Base-by-base conservation (phyloP, 2,797 vertebrate genomes). In the Dendrocincla fuliginosa region DNA sequence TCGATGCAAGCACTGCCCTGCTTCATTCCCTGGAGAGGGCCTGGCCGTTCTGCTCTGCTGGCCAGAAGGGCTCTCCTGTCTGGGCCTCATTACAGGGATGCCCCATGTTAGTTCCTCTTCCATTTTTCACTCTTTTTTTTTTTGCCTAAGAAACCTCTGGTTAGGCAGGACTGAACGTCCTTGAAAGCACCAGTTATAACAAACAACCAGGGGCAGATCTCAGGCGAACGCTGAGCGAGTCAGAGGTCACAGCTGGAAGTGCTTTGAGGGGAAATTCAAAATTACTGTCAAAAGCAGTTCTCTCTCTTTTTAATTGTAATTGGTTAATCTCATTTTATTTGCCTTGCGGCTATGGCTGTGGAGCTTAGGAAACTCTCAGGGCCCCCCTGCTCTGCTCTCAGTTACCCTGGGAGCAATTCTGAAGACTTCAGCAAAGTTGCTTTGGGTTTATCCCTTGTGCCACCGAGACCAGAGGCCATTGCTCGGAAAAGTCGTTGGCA, bases 221-320 rank as follows among this genome's bases (percentile, higher is more conserved):
- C 87, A 50, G 75, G 84, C 78, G 10, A 80, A 30, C 0, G 6
- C 89, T 64, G 81, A 2, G 0, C 44, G 3, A 95, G 96, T 92
- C 93, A 78, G 93, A 92, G 97, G 96, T 95, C 96, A 95, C 97
- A 98, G 97, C 96, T 98, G 97, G 96, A 97, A 97, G 93, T 84
- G 59, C 87, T 97, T 97, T 94, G 93, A 92, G 46, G 90, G 96
- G 97, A 97, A 97, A 96, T 93, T 95, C 92, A 82, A 96, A 94
- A 97, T 92, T 95, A 96, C 95, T 93, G 96, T 95, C 93, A 96
- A 95, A 96, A 95, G 96, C 90, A 93, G 95, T 97, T 97, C 90
- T 89, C 93, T n/a, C 39, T 92, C 63, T 69, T 96, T 96, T 96
- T 95, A 96, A 90, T 90, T 91, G 76, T 96, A 95, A 97, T 92